Conservation (phyloP, 2,113 vertebrate genomes). For the Columba janthina region DNA sequence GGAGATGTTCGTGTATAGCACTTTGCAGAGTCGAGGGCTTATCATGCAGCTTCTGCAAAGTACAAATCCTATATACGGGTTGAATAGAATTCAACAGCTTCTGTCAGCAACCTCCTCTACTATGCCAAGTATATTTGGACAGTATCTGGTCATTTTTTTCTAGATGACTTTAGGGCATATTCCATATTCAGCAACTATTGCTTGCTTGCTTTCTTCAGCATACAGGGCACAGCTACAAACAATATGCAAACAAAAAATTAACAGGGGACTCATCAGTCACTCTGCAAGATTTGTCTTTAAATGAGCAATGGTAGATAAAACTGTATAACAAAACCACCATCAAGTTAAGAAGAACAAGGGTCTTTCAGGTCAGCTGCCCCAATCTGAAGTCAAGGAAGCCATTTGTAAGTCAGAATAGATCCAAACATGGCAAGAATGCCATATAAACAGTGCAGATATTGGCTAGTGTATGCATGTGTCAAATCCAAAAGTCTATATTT, state of each 20-base stretch:
- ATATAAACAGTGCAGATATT: not conserved
- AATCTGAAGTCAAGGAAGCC: not conserved
- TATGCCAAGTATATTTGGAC: accelerated
- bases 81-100: not conserved
- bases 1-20: not conserved
- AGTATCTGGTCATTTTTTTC: not conserved
- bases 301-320: not conserved
- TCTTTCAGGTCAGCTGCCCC: not conserved
- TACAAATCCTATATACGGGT: not conserved
- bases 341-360: not conserved
- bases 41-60: not conserved
- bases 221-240: not conserved
- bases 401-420: not conserved
- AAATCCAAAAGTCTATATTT: not conserved
- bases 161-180: not conserved
- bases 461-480: too few species aligned
- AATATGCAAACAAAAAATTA: not conserved
- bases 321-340: not conserved
- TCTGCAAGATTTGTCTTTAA: not conserved
- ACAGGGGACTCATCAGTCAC: not conserved
- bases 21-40: not conserved
- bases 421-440: not conserved
- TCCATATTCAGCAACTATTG: not conserved
- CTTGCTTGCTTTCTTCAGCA: not conserved
- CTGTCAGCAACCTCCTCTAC: not conserved